phyloP scores from a whole-genome alignment of 2,797 vertebrate species.

The Gephyroberyx darwinii region DNA sequence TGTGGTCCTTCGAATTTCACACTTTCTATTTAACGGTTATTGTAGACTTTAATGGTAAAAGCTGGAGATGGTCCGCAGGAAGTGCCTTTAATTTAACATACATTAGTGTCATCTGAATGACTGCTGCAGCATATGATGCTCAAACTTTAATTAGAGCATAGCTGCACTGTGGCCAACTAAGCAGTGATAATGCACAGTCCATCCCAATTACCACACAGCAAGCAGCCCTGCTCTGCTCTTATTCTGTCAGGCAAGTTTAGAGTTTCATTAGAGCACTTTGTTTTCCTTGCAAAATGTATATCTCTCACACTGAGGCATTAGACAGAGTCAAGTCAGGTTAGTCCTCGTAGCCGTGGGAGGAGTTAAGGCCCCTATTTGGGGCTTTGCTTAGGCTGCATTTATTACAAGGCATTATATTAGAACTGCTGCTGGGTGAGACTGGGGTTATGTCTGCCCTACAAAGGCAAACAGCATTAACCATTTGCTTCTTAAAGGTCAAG shows the following conservation, averaged over 20 bases:
- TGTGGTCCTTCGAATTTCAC: background rate
- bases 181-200: conserved; percentile 68
- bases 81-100: conserved; percentile 12
- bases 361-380: background rate
- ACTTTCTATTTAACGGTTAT: background rate
- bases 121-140: conserved; percentile 33
- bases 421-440: background rate
- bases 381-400: conserved; percentile 4
- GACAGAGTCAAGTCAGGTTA: conserved; percentile 50
- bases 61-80: conserved; percentile 6
- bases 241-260: conserved; percentile 63
- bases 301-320: conserved; percentile 37
- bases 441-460: conserved; percentile 2
- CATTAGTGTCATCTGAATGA: conserved; percentile 25
- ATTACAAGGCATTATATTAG: background rate
- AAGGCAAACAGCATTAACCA: background rate
- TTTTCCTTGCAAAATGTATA: conserved; percentile 41
- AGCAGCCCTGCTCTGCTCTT: conserved; percentile 58
- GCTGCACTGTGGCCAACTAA: conserved; percentile 57
- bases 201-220: conserved; percentile 69
- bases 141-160: conserved; percentile 56
- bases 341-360: background rate
- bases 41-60: conserved; percentile 34
- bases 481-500: background rate
- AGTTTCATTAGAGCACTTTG: conserved; percentile 62